Evolutionary conservation across 2,797 vertebrate species (phyloP).

Genomic region (Streptopelia turtur): DNA sequence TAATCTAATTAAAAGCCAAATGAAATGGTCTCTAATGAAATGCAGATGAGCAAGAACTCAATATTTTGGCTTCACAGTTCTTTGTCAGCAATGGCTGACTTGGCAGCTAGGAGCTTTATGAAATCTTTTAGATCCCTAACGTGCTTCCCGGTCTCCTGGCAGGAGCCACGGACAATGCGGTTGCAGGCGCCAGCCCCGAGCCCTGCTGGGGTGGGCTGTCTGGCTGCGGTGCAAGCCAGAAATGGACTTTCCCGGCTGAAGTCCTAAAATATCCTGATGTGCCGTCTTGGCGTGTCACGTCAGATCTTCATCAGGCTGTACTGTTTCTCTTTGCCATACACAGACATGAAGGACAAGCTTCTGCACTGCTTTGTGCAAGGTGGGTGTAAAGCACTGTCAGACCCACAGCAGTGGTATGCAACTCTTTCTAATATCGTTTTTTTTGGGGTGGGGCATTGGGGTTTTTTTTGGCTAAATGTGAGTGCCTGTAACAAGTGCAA

Average conservation of each 20-base stretch:
- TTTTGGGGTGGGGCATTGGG: background rate
- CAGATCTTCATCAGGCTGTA: background rate
- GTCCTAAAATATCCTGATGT: background rate
- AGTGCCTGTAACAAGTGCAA: background rate
- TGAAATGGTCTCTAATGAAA: slow-evolving; percentile 3
- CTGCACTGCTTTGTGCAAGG: background rate
- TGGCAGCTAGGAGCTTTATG: background rate
- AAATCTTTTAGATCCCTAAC: background rate
- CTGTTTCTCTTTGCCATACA: background rate
- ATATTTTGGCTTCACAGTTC: background rate
- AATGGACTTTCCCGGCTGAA: background rate
- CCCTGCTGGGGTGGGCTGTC: background rate
- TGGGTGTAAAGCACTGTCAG: background rate
- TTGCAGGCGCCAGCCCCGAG: background rate
- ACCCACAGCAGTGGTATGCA: background rate
- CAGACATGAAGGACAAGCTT: background rate
- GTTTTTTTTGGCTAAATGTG: background rate
- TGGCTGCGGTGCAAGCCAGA: background rate
- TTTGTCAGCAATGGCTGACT: background rate
- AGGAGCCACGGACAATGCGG: background rate
- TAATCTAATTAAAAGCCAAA: background rate
- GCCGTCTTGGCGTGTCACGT: background rate
- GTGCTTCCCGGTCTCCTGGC: background rate
- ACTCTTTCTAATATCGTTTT: rapidly evolving
- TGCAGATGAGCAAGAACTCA: background rate